Percentiles rank a stretch among this genome's conserved stretches.
Conservation (phyloP, 1,140 invertebrate genomes). For the Melanaphis sacchari region DNA sequence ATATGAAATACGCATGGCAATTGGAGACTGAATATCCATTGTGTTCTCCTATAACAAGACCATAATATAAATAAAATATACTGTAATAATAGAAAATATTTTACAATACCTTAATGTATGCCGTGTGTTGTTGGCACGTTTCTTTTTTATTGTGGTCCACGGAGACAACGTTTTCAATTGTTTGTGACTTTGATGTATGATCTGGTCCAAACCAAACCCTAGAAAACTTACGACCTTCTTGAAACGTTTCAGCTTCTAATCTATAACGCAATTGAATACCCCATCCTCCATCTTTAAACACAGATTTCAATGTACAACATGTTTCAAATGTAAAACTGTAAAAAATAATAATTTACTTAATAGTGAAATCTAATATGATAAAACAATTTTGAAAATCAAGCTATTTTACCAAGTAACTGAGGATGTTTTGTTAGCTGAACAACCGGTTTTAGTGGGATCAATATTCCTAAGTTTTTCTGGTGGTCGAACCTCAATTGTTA, state of each 20-base stretch:
- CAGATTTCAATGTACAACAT: slow-evolving; percentile 80
- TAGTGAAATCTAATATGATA: neutral
- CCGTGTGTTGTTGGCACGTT: slow-evolving; percentile 76
- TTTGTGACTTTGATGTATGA: slow-evolving; percentile 63
- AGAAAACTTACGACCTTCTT: slow-evolving; percentile 79
- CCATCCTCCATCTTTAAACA: slow-evolving; percentile 65
- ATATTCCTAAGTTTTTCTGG: slow-evolving; percentile 75
- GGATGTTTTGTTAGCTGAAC: slow-evolving; percentile 70
- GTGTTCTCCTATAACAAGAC: slow-evolving; percentile 72
- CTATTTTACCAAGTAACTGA: slow-evolving; percentile 75
- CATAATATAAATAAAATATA: neutral
- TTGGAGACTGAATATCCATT: slow-evolving; percentile 83
- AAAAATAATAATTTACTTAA: slow-evolving; percentile 57
- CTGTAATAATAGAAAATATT: neutral
- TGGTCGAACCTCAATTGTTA: slow-evolving; percentile 72
- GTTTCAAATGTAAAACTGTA: slow-evolving; percentile 83
- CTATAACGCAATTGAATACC: slow-evolving; percentile 71
- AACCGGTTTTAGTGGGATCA: slow-evolving; percentile 79
- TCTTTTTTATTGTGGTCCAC: slow-evolving; percentile 59
- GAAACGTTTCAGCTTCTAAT: slow-evolving; percentile 85
- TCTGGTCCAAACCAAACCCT: slow-evolving; percentile 76
- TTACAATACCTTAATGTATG: slow-evolving; percentile 75
- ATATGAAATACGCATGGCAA: slow-evolving; percentile 85
- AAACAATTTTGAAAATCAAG: neutral
- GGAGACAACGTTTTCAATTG: slow-evolving; percentile 63